These are phyloP conservation scores for Meleagris gallopavo DNA, from an alignment of 2,113 vertebrate genomes.

Conservation along the genomic window DNA sequence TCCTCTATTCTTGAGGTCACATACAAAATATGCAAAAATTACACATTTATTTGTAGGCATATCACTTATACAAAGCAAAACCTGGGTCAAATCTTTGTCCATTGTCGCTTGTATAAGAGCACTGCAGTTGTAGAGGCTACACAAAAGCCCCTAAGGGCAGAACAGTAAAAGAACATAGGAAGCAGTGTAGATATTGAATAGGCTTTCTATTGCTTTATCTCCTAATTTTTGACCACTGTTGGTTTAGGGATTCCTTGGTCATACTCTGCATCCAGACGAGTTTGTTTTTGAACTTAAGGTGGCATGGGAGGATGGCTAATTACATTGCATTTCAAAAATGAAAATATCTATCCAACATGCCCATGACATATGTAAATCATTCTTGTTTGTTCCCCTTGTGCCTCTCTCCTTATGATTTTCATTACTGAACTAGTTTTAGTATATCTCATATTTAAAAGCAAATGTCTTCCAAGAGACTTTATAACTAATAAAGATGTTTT, in stretches of 20 bases:
- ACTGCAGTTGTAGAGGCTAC: background rate
- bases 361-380: background rate
- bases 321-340: background rate
- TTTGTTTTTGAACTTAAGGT: background rate
- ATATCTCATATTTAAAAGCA: background rate
- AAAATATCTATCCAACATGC: background rate
- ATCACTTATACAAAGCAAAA: background rate
- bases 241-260: background rate
- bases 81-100: background rate
- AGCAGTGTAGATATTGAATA: background rate
- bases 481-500: background rate
- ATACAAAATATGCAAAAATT: background rate
- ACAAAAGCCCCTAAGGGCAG: background rate
- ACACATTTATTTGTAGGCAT: background rate
- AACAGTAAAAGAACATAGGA: background rate
- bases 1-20: background rate
- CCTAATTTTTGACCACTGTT: background rate
- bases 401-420: background rate
- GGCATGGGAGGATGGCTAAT: background rate
- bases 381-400: background rate
- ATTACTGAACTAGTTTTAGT: background rate
- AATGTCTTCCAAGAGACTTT: background rate
- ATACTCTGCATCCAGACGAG: background rate
- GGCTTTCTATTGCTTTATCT: background rate
- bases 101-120: background rate